Evolutionary conservation across 2,888 invertebrate species (phyloP).

Genomic region (Bunonema sp.): DNA sequence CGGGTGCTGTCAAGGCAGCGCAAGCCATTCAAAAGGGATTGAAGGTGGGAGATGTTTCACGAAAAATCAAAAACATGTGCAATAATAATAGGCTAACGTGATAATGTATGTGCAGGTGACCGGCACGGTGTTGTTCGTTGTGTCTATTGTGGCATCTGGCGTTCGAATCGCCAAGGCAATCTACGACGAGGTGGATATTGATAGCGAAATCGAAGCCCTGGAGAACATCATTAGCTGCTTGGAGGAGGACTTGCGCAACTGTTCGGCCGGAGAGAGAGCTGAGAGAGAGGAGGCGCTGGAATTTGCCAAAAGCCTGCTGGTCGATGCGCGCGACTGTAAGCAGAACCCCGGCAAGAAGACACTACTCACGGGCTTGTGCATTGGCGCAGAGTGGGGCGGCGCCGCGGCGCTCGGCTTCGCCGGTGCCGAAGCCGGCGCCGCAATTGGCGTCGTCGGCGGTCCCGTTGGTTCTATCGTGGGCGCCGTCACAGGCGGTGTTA

Average conservation of each 20-base stretch:
- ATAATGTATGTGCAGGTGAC: not conserved
- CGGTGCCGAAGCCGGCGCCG: not conserved
- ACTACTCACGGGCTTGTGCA: not conserved
- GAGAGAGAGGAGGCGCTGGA: not conserved
- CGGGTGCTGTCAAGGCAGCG: too few species aligned
- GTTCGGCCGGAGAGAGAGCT: not conserved
- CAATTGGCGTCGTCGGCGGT: too few species aligned
- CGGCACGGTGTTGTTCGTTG: not conserved
- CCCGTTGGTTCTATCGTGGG: too few species aligned
- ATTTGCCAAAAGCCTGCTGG: not conserved
- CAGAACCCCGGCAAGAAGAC: slow-evolving; percentile 1
- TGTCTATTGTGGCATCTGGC: not conserved
- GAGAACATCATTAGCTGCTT: not conserved
- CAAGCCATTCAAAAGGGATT: too few species aligned
- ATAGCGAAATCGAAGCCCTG: not conserved
- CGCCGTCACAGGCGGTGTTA: too few species aligned
- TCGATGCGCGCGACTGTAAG: not conserved
- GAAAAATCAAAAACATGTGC: too few species aligned
- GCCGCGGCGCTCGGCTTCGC: not conserved
- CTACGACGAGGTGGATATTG: not conserved
- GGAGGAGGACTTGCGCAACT: not conserved
- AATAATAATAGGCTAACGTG: too few species aligned
- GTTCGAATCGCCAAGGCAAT: not conserved
- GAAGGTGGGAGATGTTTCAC: too few species aligned
- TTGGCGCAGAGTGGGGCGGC: not conserved